A percentile compares a stretch with the other conserved stretches of the same genome.
Evolutionary conservation across 2,113 vertebrate genomes (phyloP).

Genomic region (Catharus minimus): DNA sequence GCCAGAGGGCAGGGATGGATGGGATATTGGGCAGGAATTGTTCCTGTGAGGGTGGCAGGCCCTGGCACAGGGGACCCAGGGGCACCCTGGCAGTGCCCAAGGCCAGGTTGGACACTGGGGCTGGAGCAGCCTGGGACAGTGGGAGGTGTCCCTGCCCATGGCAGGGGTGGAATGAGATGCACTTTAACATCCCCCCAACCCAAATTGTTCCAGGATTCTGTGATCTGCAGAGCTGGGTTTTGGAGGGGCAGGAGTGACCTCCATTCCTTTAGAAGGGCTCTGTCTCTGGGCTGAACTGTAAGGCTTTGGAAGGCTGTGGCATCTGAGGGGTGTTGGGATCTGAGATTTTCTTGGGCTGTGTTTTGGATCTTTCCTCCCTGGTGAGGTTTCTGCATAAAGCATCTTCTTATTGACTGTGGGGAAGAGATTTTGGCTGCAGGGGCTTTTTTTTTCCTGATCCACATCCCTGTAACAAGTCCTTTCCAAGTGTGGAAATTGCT

Average conservation of each 20-base stretch:
- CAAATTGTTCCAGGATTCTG: not conserved
- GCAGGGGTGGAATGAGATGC: rapidly evolving
- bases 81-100: not conserved
- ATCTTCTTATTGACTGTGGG: not conserved
- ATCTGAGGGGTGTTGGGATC: not conserved
- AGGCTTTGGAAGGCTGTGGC: not conserved
- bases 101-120: not conserved
- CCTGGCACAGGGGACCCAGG: not conserved
- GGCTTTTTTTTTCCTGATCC: not conserved
- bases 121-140: not conserved
- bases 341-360: not conserved
- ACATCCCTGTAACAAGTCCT: not conserved
- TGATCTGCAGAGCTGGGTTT: not conserved
- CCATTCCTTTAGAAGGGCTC: not conserved
- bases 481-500: slow-evolving; percentile 32
- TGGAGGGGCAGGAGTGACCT: not conserved
- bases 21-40: not conserved
- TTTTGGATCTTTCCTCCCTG: not conserved
- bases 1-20: not conserved
- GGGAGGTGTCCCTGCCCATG: not conserved
- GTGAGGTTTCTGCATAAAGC: not conserved
- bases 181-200: not conserved
- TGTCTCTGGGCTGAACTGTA: not conserved
- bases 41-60: not conserved
- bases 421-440: slow-evolving; percentile 15